Evolutionary conservation across 1,140 invertebrate genomes (phyloP).

Genomic region (Drosophila triauraria): DNA sequence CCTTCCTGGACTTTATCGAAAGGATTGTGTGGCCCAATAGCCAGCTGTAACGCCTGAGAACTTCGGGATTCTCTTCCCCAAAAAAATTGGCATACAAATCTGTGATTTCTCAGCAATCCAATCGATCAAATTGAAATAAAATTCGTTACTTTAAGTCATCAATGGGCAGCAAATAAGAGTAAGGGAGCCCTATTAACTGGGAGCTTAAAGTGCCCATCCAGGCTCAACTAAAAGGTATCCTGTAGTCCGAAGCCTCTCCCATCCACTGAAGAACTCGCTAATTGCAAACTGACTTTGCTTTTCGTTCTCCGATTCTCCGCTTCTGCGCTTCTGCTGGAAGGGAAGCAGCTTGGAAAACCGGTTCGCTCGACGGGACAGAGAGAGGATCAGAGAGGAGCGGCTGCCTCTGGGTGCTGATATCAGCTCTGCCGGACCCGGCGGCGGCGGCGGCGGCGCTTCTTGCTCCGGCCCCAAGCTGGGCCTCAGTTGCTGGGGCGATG

Average conservation of each 20-base stretch:
- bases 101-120: constrained; percentile 9
- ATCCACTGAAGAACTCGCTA: constrained; percentile 1
- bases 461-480: constrained; percentile 13
- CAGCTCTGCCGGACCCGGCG: constrained; percentile 21
- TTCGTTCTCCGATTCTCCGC: too few species aligned
- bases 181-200: background rate
- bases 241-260: background rate
- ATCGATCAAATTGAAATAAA: constrained; percentile 16
- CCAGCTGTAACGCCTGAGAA: background rate
- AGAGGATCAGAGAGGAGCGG: constrained; percentile 2
- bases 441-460: constrained; percentile 28
- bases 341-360: constrained; percentile 17
- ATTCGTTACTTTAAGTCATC: background rate
- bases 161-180: background rate
- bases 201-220: too few species aligned
- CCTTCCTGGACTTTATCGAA: constrained; percentile 89
- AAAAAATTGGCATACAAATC: constrained; percentile 13
- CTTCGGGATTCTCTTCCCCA: too few species aligned
- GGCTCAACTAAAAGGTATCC: constrained; percentile 4
- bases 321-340: constrained; percentile 6
- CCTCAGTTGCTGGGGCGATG: constrained; percentile 37
- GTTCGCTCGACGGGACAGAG: constrained; percentile 8
- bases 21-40: constrained; percentile 86
- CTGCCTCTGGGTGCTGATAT: background rate
- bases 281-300: constrained; percentile 21